Evolutionary conservation across 2,797 vertebrate genomes (phyloP).

Genomic region (Ctenosaura bakeri): DNA sequence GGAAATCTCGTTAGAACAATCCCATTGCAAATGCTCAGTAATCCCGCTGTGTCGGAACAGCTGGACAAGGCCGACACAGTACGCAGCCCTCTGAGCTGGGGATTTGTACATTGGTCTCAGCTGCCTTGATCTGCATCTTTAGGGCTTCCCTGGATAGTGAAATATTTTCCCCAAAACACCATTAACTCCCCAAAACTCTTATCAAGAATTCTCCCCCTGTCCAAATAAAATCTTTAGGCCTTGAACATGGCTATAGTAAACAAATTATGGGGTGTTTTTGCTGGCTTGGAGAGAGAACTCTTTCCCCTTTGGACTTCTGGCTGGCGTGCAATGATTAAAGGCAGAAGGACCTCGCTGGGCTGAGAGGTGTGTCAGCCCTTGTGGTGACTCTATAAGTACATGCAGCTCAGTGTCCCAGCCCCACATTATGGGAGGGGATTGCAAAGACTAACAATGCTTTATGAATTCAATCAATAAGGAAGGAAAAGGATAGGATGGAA

Average conservation of each 20-base stretch:
- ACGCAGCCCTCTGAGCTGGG: background rate
- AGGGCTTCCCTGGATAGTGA: background rate
- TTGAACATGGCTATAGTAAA: no score
- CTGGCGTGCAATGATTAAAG: background rate
- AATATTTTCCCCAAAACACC: background rate
- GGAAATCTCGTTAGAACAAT: conserved; percentile 50
- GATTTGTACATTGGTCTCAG: background rate
- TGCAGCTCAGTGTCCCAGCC: background rate
- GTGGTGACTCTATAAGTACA: no score
- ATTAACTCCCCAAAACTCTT: no score
- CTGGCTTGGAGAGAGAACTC: background rate
- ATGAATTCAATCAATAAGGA: no score
- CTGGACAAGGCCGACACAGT: conserved; percentile 7
- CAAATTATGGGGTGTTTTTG: no score
- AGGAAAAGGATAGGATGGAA: no score
- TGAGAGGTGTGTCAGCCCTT: background rate
- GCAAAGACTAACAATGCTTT: no score
- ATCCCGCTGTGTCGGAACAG: conserved; percentile 23
- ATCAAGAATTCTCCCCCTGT: background rate
- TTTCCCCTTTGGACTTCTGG: background rate
- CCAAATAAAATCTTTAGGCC: background rate
- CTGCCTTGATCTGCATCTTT: no score
- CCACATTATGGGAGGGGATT: no score
- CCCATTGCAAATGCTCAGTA: conserved; percentile 33
- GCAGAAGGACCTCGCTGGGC: background rate